Percentiles rank a stretch among this genome's conserved stretches.
Evolutionary conservation across 2,888 invertebrate species (phyloP).

Genomic region (Drosophila maculinotata): DNA sequence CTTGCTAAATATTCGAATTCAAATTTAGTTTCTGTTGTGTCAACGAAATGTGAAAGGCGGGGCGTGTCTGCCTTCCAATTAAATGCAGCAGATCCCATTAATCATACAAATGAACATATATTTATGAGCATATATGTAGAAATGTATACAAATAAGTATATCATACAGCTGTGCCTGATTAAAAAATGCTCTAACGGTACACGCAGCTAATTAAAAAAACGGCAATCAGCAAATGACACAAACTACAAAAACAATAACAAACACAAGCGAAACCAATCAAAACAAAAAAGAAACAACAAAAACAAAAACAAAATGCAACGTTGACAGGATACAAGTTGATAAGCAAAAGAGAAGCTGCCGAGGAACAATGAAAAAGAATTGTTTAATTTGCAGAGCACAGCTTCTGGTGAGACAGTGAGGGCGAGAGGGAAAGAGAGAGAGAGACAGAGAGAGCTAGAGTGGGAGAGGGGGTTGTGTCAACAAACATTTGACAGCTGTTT

Average conservation of each 20-base stretch:
- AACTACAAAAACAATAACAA: conserved; percentile 19
- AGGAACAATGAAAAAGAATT: conserved; percentile 2
- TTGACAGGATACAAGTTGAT: conserved; percentile 44
- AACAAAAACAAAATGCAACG: conserved; percentile 17
- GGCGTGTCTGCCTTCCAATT: conserved; percentile 1
- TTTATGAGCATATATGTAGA: too few species aligned
- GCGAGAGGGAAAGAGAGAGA: conserved; percentile 4
- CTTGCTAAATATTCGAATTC: conserved; percentile 16
- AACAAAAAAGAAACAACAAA: conserved; percentile 21
- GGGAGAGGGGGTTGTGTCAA: conserved; percentile 45
- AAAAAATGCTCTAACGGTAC: conserved; percentile 30
- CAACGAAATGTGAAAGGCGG: conserved; percentile 9
- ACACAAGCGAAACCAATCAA: conserved; percentile 31
- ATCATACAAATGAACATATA: conserved; percentile 2
- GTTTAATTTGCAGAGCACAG: conserved; percentile 41
- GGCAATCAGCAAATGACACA: conserved; percentile 56
- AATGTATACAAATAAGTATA: background rate
- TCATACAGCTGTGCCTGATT: conserved; percentile 24
- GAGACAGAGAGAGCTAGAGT: background rate
- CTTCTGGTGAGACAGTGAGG: background rate
- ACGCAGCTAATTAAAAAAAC: conserved; percentile 48
- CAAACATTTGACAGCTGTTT: conserved; percentile 76
- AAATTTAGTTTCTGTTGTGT: conserved; percentile 1
- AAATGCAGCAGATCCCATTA: conserved; percentile 27
- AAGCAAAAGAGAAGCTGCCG: conserved; percentile 7